Base-by-base conservation (phyloP, 2,113 vertebrate species). In the Cololabis saira region DNA sequence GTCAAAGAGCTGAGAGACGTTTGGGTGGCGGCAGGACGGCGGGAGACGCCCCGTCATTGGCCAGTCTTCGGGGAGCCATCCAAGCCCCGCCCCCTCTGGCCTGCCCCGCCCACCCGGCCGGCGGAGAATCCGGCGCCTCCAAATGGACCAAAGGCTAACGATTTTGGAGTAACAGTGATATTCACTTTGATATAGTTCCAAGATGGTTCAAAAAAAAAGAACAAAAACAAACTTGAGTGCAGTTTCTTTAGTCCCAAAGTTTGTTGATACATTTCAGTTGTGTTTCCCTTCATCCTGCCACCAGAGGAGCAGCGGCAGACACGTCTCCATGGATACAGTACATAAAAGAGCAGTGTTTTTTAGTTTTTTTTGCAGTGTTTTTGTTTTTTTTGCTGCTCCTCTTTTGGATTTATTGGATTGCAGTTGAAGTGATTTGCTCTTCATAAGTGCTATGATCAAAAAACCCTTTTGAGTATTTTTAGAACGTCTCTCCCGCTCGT, bases 381-480 rank as follows among this genome's bases (percentile, higher is more conserved):
- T 71, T 78, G 68, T 61, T 14, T 67, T 83, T 81, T 71, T 71
- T 78, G 68, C 64, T 75, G 73, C 90, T 90, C 87, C 61, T 49
- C 81, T 78, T 81, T 82, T 82, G 71, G 86, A 91, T 90, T 91
- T 89, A 87, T 90, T 91, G 89, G 91, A 85, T 92, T 90, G 89
- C 87, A 86, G 87, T 79, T 87, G 88, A 91, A 93, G 88, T 76
- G 54, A 86, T 76, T 78, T 81, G 86, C 88, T 90, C 87, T 82
- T 90, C 79, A 78, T 93, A 94, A 94, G 93, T 93, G 93, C 92
- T 93, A 87, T 92, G 88, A 90, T 90, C 89, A 91, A 91, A 37
- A 84, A n/a, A n/a, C n/a, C 78, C 90, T 86, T 84, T 80, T 80
- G 79, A 84, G 86, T 71, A 70, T 69, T 85, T 81, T 85, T 81